Evolutionary conservation across 2,888 invertebrate genomes (phyloP), one percentile per base, ranked within the genome.

Genomic region (Pyralis farinalis): DNA sequence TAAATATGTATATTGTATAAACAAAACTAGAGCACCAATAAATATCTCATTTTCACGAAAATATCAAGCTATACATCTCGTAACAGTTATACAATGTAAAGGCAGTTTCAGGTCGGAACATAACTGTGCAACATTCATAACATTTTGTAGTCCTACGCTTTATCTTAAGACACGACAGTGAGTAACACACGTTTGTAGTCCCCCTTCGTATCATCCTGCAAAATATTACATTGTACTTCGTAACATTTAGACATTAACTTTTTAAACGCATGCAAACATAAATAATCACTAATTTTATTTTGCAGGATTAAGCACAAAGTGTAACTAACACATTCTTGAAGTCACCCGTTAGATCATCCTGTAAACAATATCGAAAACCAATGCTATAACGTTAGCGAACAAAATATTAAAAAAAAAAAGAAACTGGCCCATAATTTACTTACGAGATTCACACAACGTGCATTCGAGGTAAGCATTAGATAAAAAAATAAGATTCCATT

Each of bases 311-410:
- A 72, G 79, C 84, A 68, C 89, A 77, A 63, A 92, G 81, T 64
- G 90, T 88, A 64, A 92, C 89, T 81, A 94, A 90, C 63, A 92
- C 90, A 77, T 91, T 86, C 81, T 87, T 89, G 89, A 92, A 93
- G 86, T 94, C 93, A 63, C 94, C 93, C 53, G 89, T 90, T 62
- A 92, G 84, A 81, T 94, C 93, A 58, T 91, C 92, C 92, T 93
- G 91, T 57, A 90, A 90, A 83, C 72, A 82, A 82, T 70, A 74
- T 65, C 64, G 70, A 70, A 77, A 79, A 71, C 72, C 69, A 74
- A 69, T 64, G 67, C 65, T 72, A 58, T 70, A 67, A 61, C 57
- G 63, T 70, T 74, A 71, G 68, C 67, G 55, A 58, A 53, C 47
- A 49, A 53, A 55, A 58, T 35, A 56, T 53, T 55, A 45, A 46